Evolutionary conservation across 2,113 vertebrate genomes (phyloP).

Genomic region (Seriola dumerili): DNA sequence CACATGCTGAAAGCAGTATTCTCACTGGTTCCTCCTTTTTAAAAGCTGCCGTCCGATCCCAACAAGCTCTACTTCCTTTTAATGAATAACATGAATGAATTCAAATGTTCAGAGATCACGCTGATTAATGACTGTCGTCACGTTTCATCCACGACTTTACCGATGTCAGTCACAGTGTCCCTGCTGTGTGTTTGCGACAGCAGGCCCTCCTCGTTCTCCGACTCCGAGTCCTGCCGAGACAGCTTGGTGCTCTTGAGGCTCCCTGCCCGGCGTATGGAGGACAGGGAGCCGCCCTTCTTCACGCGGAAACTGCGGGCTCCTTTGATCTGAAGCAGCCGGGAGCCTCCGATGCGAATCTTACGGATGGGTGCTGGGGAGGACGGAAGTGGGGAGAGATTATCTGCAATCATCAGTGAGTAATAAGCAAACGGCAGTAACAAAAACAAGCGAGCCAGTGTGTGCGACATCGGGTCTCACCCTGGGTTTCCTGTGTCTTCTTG

Average conservation of each 20-base stretch:
- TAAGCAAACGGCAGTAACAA: neutral
- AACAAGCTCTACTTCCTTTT: too few species aligned
- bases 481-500: slow-evolving; percentile 89
- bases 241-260: slow-evolving; percentile 99
- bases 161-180: slow-evolving; percentile 98
- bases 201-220: slow-evolving; percentile 97
- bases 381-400: slow-evolving; percentile 34
- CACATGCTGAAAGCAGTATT: too few species aligned
- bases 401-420: slow-evolving; percentile 8
- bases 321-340: slow-evolving; percentile 99
- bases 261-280: slow-evolving; percentile 95
- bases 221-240: slow-evolving; percentile 98
- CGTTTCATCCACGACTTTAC: slow-evolving; percentile 69
- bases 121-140: too few species aligned
- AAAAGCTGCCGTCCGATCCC: too few species aligned
- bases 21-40: too few species aligned
- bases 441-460: fast-evolving
- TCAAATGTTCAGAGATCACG: too few species aligned
- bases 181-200: slow-evolving; percentile 98
- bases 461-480: slow-evolving; percentile 68
- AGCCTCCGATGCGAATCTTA: slow-evolving; percentile 97
- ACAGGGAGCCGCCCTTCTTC: slow-evolving; percentile 98
- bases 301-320: slow-evolving; percentile 98
- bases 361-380: slow-evolving; percentile 88
- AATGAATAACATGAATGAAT: too few species aligned